phyloP scores from a whole-genome alignment of 2,888 invertebrate species.

The Eulithis prunata region DNA sequence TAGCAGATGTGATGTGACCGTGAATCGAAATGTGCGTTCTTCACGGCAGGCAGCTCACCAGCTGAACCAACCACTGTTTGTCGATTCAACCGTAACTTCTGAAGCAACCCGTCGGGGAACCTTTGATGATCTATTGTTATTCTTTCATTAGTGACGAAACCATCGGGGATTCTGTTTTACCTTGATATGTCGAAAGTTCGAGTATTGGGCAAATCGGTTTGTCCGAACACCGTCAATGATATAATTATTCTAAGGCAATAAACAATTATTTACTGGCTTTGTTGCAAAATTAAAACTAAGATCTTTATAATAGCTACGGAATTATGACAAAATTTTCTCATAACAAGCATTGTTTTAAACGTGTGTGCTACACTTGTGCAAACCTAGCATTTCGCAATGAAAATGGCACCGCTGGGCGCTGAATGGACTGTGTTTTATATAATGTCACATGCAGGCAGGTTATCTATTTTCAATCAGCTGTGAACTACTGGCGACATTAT shows the following conservation, averaged over 20 bases:
- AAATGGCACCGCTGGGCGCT: conserved; percentile 40
- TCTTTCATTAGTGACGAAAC: conserved; percentile 70
- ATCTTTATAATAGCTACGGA: conserved; percentile 56
- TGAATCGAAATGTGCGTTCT: conserved; percentile 70
- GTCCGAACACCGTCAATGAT: conserved; percentile 14
- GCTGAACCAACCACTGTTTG: conserved; percentile 51
- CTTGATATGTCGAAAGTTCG: conserved; percentile 26
- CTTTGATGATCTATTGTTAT: conserved; percentile 79
- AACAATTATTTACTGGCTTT: conserved; percentile 46
- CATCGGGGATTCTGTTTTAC: conserved; percentile 44
- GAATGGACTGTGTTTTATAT: conserved; percentile 31
- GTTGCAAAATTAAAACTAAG: conserved; percentile 68
- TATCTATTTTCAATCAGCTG: conserved; percentile 45
- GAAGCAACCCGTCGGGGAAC: conserved; percentile 61
- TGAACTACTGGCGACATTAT: conserved; percentile 38
- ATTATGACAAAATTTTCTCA: conserved; percentile 71
- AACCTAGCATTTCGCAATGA: conserved; percentile 67
- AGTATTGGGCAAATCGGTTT: conserved; percentile 12
- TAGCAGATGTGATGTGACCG: conserved; percentile 53
- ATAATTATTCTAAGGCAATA: conserved; percentile 12
- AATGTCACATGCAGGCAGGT: conserved; percentile 30
- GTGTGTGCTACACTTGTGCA: conserved; percentile 67
- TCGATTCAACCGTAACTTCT: conserved; percentile 60
- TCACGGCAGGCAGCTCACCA: conserved; percentile 61
- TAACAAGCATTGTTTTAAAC: conserved; percentile 67